Evolutionary conservation across 2,888 invertebrate genomes (phyloP), one percentile per base, ranked within the genome.

Genomic region (Synergus laeviventris): DNA sequence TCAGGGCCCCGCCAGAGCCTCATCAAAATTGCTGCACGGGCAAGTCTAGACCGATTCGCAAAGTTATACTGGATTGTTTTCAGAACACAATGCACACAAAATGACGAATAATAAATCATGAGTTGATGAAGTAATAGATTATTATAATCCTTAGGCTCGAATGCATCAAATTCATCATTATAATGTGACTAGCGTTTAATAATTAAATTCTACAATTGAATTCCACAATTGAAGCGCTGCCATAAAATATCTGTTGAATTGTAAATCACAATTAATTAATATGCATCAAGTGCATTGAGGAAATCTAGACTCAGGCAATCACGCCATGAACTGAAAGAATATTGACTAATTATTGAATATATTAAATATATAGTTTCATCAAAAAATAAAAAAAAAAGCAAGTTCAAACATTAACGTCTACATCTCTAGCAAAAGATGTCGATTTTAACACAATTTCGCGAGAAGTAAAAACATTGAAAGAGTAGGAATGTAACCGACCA

Each of bases 211-310:
- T 24, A 14, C 42, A 42, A n/a, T n/a, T n/a, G n/a, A n/a, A n/a
- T n/a, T n/a, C n/a, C n/a, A n/a, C n/a, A n/a, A 16, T 45, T 66
- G 42, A 31, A 42, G 24, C 24, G 16, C 16, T 66, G 66, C 18
- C 66, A 45, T 45, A 66, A 45, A 66, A 45, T 45, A 66, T 45
- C 42, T 45, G 42, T 24, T 21, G 45, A 66, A 66, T 42, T 21
- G 24, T 45, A 45, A 66, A 66, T 66, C 21, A 45, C 45, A 16
- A 24, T 18, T 45, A 66, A 66, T 66, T 66, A 66, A 66, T 66
- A 24, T 49, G 9, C 9, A n/a, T 49, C 14, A n/a, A 9, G 49
- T 8, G 9, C 49, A 1, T 49, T 18, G 49, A n/a, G n/a, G 49
- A 9, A 49, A 49, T 49, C n/a, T n/a, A 8, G n/a, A n/a, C 8